Conservation (phyloP, 2,888 invertebrate genomes). For the Pseudococcus jackbeardsleyi region DNA sequence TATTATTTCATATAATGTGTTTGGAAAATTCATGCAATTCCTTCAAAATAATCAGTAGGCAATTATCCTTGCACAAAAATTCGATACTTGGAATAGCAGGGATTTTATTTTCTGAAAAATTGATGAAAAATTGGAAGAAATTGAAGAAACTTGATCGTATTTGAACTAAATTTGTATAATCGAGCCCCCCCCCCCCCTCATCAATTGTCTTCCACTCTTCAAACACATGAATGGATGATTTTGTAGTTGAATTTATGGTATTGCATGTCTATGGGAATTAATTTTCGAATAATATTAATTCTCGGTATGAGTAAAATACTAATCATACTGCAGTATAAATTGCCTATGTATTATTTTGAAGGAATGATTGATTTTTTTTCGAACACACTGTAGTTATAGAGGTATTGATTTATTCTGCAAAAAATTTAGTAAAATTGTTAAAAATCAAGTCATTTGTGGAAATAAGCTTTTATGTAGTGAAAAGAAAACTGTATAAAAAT, state of each 20-base stretch:
- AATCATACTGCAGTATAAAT: background rate
- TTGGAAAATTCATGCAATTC: background rate
- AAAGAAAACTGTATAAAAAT: background rate
- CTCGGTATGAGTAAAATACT: too few relatives aligned
- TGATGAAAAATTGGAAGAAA: too few relatives aligned
- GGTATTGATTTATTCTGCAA: background rate
- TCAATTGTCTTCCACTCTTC: too few relatives aligned
- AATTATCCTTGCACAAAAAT: background rate
- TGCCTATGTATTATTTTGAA: background rate
- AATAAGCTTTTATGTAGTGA: background rate
- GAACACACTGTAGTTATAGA: background rate
- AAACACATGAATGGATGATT: too few relatives aligned
- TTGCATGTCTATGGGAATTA: too few relatives aligned
- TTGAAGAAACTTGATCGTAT: too few relatives aligned
- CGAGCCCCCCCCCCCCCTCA: too few relatives aligned
- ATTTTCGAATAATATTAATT: too few relatives aligned
- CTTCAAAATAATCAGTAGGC: background rate
- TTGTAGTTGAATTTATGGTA: too few relatives aligned
- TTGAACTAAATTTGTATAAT: too few relatives aligned
- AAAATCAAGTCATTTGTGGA: background rate
- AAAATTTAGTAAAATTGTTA: background rate
- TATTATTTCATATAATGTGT: background rate
- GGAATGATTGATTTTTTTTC: background rate
- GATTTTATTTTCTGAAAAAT: too few relatives aligned
- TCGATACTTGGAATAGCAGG: background rate